Evolutionary conservation across 2,113 vertebrate species (phyloP), one percentile per base, ranked within the genome.

Genomic region (Macroglossus sobrinus): DNA sequence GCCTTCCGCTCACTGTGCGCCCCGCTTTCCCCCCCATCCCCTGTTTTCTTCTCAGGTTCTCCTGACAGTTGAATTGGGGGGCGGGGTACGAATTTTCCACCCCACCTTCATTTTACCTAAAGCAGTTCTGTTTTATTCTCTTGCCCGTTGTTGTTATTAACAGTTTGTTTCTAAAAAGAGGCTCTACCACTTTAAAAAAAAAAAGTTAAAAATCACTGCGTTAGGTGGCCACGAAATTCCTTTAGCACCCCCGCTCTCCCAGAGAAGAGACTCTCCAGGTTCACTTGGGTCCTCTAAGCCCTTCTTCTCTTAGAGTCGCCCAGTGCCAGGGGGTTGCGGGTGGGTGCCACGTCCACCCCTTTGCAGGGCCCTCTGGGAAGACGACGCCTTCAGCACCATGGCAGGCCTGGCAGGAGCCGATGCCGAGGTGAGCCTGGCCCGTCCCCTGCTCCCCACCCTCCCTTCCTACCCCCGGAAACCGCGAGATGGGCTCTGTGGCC

Each of bases 361-460:
- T 90, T 72, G 2, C 97, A 99, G 99, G 93, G 98, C 98, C 33
- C 93, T 99, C 88, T 92, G 96, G 75, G 98, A 98, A 72, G 98
- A 98, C 40, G 98, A 98, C 22, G 98, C 99, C 97, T 99, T 99
- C 96, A 98, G 97, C 82, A 98, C 97, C 82, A 81, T 98, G 50
- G 98, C 98, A 30, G 98, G 98, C 50, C 98, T 99, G 79, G 97
- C 97, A 1, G 97, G 74, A 50, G 61, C 43, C 38, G 97, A 96
- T 72, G 98, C 98, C 1, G 98, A 98, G 89, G 99, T 98, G 90
- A 98, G 98, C 72, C 21, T 13, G 8, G 26, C 35, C 81, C 4
- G 0, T 6, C 57, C 33, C 33, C 68, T 22, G 0, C 3, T 16
- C 47, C 40, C 72, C 19, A 19, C 6, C 30, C 43, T 64, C 43